Percentiles rank a stretch among this genome's conserved stretches.
These are phyloP conservation scores for Chaenocephalus aceratus DNA, from an alignment of 2,113 vertebrate genomes.

Conservation along the genomic window DNA sequence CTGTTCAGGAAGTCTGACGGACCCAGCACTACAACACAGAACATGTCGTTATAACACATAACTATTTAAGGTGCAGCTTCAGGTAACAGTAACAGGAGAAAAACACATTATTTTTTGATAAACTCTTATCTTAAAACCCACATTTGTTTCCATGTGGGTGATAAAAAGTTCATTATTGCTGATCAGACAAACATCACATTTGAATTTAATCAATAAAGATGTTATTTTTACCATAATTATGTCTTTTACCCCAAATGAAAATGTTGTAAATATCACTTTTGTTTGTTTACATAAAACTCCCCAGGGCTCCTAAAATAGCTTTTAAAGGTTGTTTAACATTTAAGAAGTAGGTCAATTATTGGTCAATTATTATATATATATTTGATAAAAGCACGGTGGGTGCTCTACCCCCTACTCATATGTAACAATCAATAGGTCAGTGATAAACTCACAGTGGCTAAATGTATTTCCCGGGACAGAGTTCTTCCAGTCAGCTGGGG, in stretches of 20 bases:
- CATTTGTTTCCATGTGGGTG: not conserved
- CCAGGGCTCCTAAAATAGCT: not conserved
- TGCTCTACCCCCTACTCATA: not conserved
- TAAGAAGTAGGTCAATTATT: too few relatives aligned
- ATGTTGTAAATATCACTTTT: too few relatives aligned
- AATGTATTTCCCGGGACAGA: slow-evolving; percentile 68
- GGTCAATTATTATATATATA: not conserved
- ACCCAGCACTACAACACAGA: slow-evolving; percentile 67
- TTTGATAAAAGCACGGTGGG: not conserved
- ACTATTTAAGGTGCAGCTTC: not conserved
- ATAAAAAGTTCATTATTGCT: not conserved
- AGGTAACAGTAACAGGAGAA: not conserved
- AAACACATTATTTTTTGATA: not conserved
- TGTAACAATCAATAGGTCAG: not conserved
- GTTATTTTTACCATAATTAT: too few relatives aligned
- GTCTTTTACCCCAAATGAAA: too few relatives aligned
- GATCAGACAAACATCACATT: not conserved
- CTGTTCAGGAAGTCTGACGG: slow-evolving; percentile 67
- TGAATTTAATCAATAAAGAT: not conserved
- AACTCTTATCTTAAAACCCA: not conserved
- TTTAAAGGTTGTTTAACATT: not conserved
- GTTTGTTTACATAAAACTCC: too few relatives aligned
- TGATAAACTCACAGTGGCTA: slow-evolving; percentile 75
- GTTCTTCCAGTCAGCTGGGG: slow-evolving; percentile 71
- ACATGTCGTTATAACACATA: slow-evolving; percentile 7